Base-by-base conservation (phyloP, 2,113 vertebrate genomes). In the Pachypanchax playfairii region DNA sequence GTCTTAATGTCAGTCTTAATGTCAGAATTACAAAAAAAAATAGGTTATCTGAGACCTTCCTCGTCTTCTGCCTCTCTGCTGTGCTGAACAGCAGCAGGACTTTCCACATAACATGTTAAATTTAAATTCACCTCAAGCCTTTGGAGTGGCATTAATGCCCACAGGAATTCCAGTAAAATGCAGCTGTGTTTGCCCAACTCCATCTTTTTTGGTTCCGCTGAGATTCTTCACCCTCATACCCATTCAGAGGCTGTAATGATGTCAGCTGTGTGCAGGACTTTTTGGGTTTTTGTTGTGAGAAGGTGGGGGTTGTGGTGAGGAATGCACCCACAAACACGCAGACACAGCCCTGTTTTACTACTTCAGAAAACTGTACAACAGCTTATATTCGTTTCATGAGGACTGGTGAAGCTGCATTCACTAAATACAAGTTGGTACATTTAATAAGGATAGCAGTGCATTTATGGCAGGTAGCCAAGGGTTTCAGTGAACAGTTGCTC, bases 121-220 rank as follows among this genome's bases (percentile, higher is more conserved):
- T 67, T 38, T 50, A 52, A 56, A 59, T 50, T 39, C 56, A 57
- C 44, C 75, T 61, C n/a, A 11, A 57, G 57, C 20, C 39, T 63
- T 21, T 14, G 36, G 44, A 70, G 42, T 1, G 10, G 41, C 3
- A 20, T 31, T 66, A 9, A 15, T 33, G 31, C 26, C 77, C 72
- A 24, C 81, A 77, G 80, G 70, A 84, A 79, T 70, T 54, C 61
- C 44, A 43, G 70, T 79, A 75, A 84, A 82, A 38, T 55, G 44
- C 4, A 20, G 65, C 42, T 8, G 42, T 53, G 58, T 63, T 63
- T 29, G 39, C 52, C 35, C 58, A 5, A 46, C 36, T 20, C 20
- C 35, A 24, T 24, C 33, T 77, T 59, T 21, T 63, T n/a, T 59
- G 67, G 58, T 55, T 48, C 39, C 49, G 44, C 18, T 49, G 47